Evolutionary conservation across 2,797 vertebrate genomes (phyloP).

Genomic region (Cryptoprocta ferox): DNA sequence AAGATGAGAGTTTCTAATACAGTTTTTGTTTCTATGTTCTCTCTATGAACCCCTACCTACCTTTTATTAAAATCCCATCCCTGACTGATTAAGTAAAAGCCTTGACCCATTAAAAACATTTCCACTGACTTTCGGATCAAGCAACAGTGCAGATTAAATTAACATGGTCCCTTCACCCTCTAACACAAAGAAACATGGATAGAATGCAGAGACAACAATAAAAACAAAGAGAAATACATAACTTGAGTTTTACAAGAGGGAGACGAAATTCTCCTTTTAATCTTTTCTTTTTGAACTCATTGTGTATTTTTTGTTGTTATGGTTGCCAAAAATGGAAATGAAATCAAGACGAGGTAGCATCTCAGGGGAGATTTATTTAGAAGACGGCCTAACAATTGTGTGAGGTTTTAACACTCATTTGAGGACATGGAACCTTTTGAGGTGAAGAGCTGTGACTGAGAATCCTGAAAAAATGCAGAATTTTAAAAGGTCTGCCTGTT

Average conservation of each 20-base stretch:
- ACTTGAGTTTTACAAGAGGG: not conserved
- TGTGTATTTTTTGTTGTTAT: not conserved
- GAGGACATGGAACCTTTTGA: not conserved
- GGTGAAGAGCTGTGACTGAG: not conserved
- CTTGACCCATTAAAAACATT: not conserved
- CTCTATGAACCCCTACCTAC: not conserved
- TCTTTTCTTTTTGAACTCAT: not conserved
- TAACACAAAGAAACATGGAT: not conserved
- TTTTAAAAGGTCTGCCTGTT: not conserved
- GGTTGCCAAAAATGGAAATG: not conserved
- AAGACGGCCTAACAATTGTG: not conserved
- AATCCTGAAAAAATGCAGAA: not conserved
- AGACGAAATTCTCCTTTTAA: not conserved
- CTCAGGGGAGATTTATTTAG: not conserved
- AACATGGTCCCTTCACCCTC: not conserved
- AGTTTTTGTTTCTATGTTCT: not conserved
- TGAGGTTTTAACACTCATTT: not conserved
- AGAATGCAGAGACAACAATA: not conserved
- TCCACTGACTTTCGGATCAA: not conserved
- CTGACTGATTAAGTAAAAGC: not conserved
- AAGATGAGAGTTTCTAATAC: not conserved
- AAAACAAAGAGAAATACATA: not conserved
- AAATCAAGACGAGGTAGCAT: not conserved
- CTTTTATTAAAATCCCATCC: not conserved
- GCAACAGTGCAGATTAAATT: not conserved